These are phyloP conservation scores for Pycnonotus jocosus DNA, from an alignment of 2,113 vertebrate genomes.

Conservation along the genomic window DNA sequence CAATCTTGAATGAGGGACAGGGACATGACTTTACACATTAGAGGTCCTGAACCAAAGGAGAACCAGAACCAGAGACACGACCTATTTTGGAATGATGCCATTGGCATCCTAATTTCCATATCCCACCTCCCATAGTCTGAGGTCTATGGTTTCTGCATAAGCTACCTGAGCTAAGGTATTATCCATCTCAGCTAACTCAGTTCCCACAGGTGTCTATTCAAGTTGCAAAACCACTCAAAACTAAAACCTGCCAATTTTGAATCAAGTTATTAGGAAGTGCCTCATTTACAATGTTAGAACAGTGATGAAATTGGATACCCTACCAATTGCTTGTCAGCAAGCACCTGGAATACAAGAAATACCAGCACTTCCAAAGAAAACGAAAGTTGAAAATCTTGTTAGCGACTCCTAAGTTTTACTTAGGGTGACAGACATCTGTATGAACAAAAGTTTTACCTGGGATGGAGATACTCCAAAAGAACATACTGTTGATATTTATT, in stretches of 20 bases:
- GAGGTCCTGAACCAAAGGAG: not conserved
- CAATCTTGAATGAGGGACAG: not conserved
- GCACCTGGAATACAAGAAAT: not conserved
- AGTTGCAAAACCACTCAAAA: not conserved
- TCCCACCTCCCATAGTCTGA: not conserved
- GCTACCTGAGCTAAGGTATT: not conserved
- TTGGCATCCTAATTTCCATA: not conserved
- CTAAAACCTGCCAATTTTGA: not conserved
- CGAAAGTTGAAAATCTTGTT: not conserved
- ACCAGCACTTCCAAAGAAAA: not conserved
- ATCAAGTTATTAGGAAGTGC: not conserved
- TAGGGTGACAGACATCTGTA: not conserved
- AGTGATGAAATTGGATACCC: not conserved
- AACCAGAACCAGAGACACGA: not conserved
- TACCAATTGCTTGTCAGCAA: not conserved
- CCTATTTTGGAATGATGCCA: not conserved
- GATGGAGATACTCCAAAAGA: not conserved
- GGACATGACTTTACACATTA: not conserved
- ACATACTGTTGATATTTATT: not conserved
- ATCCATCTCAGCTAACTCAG: not conserved
- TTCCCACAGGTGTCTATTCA: not conserved
- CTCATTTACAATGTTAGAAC: not conserved
- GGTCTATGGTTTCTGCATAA: not conserved
- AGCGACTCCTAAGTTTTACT: not conserved
- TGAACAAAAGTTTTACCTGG: not conserved